Percentiles rank a stretch among this genome's conserved stretches.
Evolutionary conservation across 1,140 invertebrate species (phyloP).

Genomic region (Plectrocnemia conspersa): DNA sequence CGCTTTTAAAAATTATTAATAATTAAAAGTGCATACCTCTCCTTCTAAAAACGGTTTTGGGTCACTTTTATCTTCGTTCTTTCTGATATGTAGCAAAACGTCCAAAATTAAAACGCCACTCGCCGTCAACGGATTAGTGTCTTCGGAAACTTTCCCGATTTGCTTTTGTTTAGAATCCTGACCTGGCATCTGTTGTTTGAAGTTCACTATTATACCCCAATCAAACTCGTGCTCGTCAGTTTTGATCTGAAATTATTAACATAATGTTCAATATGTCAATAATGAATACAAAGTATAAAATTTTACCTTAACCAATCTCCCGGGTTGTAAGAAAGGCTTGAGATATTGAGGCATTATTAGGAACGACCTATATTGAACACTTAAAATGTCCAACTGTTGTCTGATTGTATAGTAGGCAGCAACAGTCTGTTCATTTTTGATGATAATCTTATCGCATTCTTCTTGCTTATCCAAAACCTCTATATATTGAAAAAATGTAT

Average conservation of each 20-base stretch:
- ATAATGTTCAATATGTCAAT: slow-evolving; percentile 4
- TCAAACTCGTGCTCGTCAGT: slow-evolving; percentile 84
- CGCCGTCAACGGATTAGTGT: slow-evolving; percentile 56
- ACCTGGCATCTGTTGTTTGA: slow-evolving; percentile 64
- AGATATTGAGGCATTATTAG: slow-evolving; percentile 85
- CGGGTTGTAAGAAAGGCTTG: slow-evolving; percentile 90
- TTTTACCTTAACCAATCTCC: slow-evolving; percentile 80
- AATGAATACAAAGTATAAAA: slow-evolving; percentile 21
- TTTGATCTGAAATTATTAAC: slow-evolving; percentile 62
- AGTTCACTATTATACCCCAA: slow-evolving; percentile 95
- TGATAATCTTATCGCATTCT: slow-evolving; percentile 58
- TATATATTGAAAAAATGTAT: slow-evolving; percentile 42
- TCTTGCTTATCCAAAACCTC: slow-evolving; percentile 70
- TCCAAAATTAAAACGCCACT: slow-evolving; percentile 71
- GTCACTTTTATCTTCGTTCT: slow-evolving; percentile 43
- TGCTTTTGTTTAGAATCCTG: slow-evolving; percentile 40
- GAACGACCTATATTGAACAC: slow-evolving; percentile 68
- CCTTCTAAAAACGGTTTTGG: slow-evolving; percentile 61
- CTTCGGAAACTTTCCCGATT: slow-evolving; percentile 45
- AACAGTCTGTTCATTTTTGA: slow-evolving; percentile 74
- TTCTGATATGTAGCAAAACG: slow-evolving; percentile 73
- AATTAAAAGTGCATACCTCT: slow-evolving; percentile 45
- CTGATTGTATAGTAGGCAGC: slow-evolving; percentile 80
- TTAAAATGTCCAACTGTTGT: slow-evolving; percentile 72
- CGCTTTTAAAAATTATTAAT: background rate